These are phyloP conservation scores for Nowickia ferox DNA, from an alignment of 2,888 invertebrate genomes.

Conservation along the genomic window DNA sequence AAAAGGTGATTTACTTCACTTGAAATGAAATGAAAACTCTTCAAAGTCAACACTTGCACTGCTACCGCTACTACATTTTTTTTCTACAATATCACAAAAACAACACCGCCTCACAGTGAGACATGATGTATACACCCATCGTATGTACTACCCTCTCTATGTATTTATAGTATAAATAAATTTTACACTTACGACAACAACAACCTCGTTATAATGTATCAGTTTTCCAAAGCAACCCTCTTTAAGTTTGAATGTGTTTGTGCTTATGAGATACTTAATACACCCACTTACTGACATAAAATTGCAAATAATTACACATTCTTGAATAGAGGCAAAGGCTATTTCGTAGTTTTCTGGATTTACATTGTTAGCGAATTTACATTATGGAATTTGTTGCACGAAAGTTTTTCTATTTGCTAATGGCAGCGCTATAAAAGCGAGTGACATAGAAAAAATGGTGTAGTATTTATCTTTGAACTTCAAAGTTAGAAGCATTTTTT, in stretches of 20 bases:
- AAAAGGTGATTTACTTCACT: conserved; percentile 56
- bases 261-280: conserved; percentile 15
- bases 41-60: conserved; percentile 47
- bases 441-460: too few relatives aligned
- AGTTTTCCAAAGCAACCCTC: conserved; percentile 66
- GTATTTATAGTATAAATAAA: background rate
- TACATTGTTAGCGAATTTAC: too few relatives aligned
- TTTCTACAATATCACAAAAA: conserved; percentile 11
- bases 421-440: too few relatives aligned
- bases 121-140: background rate
- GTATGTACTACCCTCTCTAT: conserved; percentile 38
- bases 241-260: conserved; percentile 34
- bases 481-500: too few relatives aligned
- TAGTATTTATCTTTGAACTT: too few relatives aligned
- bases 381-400: too few relatives aligned
- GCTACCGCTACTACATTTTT: conserved; percentile 5
- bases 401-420: too few relatives aligned
- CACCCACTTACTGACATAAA: conserved; percentile 44
- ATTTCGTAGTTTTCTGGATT: conserved; percentile 5
- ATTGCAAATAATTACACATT: conserved; percentile 41
- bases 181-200: conserved; percentile 30
- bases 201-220: conserved; percentile 65
- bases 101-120: conserved; percentile 13
- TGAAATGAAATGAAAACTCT: conserved; percentile 35
- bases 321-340: background rate